Evolutionary conservation across 2,797 vertebrate species (phyloP), one percentile per base, ranked within the genome.

Genomic region (Danio aesculapii): DNA sequence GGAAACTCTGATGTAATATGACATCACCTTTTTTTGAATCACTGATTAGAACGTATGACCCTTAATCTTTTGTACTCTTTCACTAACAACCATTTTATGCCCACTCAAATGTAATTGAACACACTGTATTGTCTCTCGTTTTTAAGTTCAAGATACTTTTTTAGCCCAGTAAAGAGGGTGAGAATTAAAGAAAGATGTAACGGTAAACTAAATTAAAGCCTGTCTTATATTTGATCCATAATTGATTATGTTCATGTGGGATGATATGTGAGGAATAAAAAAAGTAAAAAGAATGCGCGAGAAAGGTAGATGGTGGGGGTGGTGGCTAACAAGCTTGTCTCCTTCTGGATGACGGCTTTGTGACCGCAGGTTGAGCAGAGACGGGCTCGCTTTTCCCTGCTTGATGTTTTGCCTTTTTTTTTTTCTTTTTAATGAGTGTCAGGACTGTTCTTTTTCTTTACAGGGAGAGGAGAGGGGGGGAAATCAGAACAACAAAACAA

Each of bases 391-490:
- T 88, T 92, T 90, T 88, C 87, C 79, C 84, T 84, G 76, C 90
- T 94, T 94, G 91, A 93, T 94, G 92, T 94, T 90, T 79, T 62
- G 57, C 72, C 19, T 49, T 69, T 71, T 92, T 89, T 91, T 92
- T 90, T 90, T 86, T n/a, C n/a, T n/a, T 92, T 94, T 93, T 94
- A 94, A 94, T 94, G 93, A 94, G 93, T 86, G 91, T 94, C 93
- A 93, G 92, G 87, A 89, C 88, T 90, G 79, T 87, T 84, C 81
- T 88, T 85, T 87, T 88, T 89, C 90, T 89, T 86, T 86, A 66
- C 86, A 83, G 81, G 73, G 76, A 84, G 75, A 82, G 79, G 70
- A 53, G 30, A 71, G 76, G 77, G 85, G 76, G 80, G 44, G 55
- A 82, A 63, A 75, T 79, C 49, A 82, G 84, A 87, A 92, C 91